These are phyloP conservation scores for Sminthopsis crassicaudata DNA, from an alignment of 2,113 vertebrate genomes.

Conservation along the genomic window DNA sequence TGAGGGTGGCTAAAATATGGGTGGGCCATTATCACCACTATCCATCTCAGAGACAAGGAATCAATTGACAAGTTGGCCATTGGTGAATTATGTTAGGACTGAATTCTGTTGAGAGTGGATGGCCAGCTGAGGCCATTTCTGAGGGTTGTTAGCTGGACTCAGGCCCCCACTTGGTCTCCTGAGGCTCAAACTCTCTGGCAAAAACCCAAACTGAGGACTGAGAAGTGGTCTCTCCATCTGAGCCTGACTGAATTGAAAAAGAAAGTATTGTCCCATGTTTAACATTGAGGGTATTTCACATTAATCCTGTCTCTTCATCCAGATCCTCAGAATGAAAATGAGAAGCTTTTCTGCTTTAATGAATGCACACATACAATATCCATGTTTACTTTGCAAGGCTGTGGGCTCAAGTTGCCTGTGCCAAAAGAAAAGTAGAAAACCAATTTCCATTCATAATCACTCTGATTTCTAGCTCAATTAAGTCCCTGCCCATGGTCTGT, in stretches of 20 bases:
- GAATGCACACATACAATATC: constrained; percentile 65
- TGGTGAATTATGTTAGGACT: constrained; percentile 45
- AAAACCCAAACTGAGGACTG: neutral
- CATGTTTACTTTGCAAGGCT: constrained; percentile 68
- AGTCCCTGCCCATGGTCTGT: constrained; percentile 24
- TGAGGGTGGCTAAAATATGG: constrained; percentile 14
- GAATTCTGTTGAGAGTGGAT: constrained; percentile 46
- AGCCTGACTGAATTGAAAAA: constrained; percentile 35
- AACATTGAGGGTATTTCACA: constrained; percentile 14
- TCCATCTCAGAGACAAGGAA: constrained; percentile 55
- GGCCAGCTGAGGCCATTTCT: constrained; percentile 34
- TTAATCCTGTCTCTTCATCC: constrained; percentile 61
- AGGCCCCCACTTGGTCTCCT: neutral
- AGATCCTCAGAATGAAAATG: constrained; percentile 65
- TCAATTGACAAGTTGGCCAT: constrained; percentile 37
- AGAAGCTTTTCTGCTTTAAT: constrained; percentile 69
- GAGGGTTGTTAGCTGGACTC: neutral
- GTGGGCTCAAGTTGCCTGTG: constrained; percentile 56
- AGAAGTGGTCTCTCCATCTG: constrained; percentile 40
- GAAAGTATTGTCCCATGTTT: constrained; percentile 43
- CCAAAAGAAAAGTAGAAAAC: constrained; percentile 55
- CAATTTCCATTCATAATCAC: constrained; percentile 70
- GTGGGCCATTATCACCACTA: constrained; percentile 34
- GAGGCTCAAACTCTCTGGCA: constrained; percentile 23
- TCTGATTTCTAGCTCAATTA: constrained; percentile 45